These are phyloP conservation scores for Maylandia zebra DNA, from an alignment of 2,113 vertebrate species.

Conservation along the genomic window DNA sequence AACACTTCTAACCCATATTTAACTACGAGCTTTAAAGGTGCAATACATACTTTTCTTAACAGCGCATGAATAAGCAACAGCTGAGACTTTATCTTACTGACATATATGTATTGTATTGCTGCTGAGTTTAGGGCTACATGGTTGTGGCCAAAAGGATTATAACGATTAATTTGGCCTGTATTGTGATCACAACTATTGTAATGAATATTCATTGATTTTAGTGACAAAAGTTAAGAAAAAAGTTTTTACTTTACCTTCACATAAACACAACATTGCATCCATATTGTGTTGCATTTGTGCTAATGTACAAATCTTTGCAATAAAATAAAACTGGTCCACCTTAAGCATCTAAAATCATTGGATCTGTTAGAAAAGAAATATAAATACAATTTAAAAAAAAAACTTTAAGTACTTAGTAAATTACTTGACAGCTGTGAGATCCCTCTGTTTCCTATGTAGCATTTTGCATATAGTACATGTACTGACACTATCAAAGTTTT, in stretches of 20 bases:
- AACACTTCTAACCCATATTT: neutral
- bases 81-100: neutral
- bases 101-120: neutral
- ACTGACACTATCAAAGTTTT: neutral
- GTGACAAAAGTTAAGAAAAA: neutral
- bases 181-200: neutral
- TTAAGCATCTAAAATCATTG: neutral
- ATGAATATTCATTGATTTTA: neutral
- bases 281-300: neutral
- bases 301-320: neutral
- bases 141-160: neutral
- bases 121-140: neutral
- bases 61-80: neutral
- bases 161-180: rapidly evolving
- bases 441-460: neutral
- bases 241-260: neutral
- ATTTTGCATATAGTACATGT: neutral
- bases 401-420: neutral
- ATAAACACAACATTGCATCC: neutral
- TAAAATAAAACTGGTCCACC: neutral
- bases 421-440: neutral
- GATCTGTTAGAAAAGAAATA: neutral
- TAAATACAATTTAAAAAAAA: neutral
- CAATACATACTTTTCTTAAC: neutral
- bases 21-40: neutral